Conservation (phyloP, 2,888 invertebrate genomes). For the Macropis europaea region DNA sequence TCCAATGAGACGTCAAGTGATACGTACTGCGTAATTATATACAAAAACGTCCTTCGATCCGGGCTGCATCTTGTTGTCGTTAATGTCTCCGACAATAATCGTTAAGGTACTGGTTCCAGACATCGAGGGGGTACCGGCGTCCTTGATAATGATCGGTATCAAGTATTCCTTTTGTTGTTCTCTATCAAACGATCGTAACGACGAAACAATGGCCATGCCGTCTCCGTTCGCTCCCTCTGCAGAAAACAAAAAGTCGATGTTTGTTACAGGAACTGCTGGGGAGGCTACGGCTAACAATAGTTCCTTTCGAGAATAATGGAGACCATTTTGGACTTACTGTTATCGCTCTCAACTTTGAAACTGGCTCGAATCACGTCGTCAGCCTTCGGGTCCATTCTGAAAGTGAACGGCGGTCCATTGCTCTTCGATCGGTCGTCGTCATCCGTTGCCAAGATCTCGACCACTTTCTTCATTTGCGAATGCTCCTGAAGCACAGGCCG, state of each 20-base stretch:
- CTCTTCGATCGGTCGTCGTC: conserved; percentile 96
- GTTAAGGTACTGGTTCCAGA: conserved; percentile 97
- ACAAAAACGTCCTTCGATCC: conserved; percentile 98
- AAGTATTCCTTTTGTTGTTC: conserved; percentile 98
- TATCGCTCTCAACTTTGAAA: conserved; percentile 98
- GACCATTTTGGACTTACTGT: conserved; percentile 85
- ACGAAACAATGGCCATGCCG: conserved; percentile 98
- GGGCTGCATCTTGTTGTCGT: conserved; percentile 99
- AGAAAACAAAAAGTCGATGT: conserved; percentile 8
- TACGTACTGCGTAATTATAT: conserved; percentile 91
- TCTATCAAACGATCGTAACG: conserved; percentile 94
- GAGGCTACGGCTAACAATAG: conserved; percentile 2
- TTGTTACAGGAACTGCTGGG: conserved; percentile 7
- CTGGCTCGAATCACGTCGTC: conserved; percentile 96
- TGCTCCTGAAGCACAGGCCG: conserved; percentile 96
- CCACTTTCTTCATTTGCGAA: conserved; percentile 93
- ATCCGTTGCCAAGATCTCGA: conserved; percentile 95
- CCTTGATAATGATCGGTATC: conserved; percentile 98
- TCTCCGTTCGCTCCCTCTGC: conserved; percentile 97
- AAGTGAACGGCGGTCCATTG: conserved; percentile 98
- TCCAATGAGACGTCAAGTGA: too few relatives aligned
- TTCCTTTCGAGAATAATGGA: neutral
- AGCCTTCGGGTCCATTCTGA: conserved; percentile 95
- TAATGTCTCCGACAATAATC: conserved; percentile 98
- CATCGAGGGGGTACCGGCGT: conserved; percentile 97